Evolutionary conservation across 35 echinoderm and acorn worm species (phyloP).

Genomic region (Patiria miniata): DNA sequence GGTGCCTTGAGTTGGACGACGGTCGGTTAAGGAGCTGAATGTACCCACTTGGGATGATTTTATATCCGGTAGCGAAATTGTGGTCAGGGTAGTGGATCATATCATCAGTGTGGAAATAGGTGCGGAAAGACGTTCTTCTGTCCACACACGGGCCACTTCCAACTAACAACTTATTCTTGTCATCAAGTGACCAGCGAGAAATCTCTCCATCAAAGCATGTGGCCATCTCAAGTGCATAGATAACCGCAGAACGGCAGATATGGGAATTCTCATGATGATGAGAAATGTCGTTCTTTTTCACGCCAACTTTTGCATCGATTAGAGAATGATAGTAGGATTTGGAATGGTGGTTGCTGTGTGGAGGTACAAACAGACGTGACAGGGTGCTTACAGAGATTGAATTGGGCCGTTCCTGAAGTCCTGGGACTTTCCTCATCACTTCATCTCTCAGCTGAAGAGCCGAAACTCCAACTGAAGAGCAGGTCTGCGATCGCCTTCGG

Average conservation of each 20-base stretch:
- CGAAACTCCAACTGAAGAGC: not conserved
- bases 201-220: constrained; percentile 4
- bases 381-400: not conserved
- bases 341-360: not conserved
- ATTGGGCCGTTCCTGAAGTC: not conserved
- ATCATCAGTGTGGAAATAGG: not conserved
- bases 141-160: constrained; percentile 24
- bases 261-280: not conserved
- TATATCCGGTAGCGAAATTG: constrained; percentile 14
- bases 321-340: not conserved
- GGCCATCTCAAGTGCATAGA: constrained; percentile 19
- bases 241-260: constrained; percentile 14
- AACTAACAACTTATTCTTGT: constrained; percentile 23
- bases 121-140: not conserved
- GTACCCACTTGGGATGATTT: constrained; percentile 18
- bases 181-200: not conserved
- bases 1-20: not conserved
- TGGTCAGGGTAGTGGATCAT: constrained; percentile 13
- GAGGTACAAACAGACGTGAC: not conserved
- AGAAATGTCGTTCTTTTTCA: not conserved
- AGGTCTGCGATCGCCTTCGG: not conserved
- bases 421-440: too few relatives aligned
- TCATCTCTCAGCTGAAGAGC: too few relatives aligned
- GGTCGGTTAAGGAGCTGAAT: not conserved
- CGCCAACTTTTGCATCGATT: constrained; percentile 6